phyloP scores from a whole-genome alignment of 2,113 vertebrate species.

The Amazona vittata region DNA sequence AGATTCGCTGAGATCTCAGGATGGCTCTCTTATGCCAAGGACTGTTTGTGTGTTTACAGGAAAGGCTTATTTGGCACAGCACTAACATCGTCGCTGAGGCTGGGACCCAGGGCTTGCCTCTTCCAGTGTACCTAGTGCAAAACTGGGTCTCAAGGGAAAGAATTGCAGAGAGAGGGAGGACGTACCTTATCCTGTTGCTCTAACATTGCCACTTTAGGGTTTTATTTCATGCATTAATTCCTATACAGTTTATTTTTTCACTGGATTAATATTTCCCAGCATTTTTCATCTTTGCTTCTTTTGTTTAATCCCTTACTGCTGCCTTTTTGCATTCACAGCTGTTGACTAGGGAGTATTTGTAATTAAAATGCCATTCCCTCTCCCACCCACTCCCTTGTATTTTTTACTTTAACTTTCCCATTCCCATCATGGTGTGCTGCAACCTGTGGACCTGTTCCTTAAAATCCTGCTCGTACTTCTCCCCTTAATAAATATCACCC shows the following conservation, averaged over 20 bases:
- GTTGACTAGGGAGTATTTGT: background rate
- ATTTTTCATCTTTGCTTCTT: background rate
- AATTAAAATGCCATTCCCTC: background rate
- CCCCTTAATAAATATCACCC: background rate
- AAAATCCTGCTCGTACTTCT: background rate
- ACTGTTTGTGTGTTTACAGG: slow-evolving; percentile 69
- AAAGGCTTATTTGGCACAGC: slow-evolving; percentile 44
- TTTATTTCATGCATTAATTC: background rate
- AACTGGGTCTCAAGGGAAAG: slow-evolving; percentile 5
- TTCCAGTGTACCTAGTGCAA: slow-evolving; percentile 2
- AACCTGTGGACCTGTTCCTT: background rate
- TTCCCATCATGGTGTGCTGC: background rate
- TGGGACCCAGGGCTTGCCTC: slow-evolving; percentile 13
- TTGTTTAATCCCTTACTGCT: background rate
- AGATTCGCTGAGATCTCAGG: background rate
- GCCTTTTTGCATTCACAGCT: background rate
- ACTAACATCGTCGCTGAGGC: background rate
- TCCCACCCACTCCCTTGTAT: background rate
- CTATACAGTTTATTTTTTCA: slow-evolving; percentile 2
- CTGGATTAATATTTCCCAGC: background rate
- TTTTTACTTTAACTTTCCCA: background rate
- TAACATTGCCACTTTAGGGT: background rate
- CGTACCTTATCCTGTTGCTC: background rate
- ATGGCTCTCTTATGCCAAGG: slow-evolving; percentile 25
- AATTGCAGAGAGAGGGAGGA: background rate